Evolutionary conservation across 2,888 invertebrate genomes (phyloP), one percentile per base, ranked within the genome.

Genomic region (Xylota segnis): DNA sequence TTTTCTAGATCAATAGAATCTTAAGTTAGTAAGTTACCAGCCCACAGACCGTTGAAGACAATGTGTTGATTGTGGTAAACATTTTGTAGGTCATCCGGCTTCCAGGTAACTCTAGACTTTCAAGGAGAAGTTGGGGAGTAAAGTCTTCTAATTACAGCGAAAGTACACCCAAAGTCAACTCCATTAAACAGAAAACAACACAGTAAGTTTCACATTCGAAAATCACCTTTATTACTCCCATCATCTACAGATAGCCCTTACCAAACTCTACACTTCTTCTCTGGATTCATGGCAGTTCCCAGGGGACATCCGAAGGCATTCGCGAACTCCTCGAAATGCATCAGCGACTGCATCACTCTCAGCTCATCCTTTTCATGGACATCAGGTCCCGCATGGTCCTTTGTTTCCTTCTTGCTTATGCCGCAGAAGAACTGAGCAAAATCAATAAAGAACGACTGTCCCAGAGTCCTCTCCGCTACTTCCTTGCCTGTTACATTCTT

Each of bases 371-470:
- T 72, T 0, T 90, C 91, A 70, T 91, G 91, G 65, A 90, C 90
- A 88, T 90, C 89, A 0, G 40, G 58, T 0, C 18, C 4, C 1
- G 27, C 4, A 0, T 88, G 88, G 2, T 88, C 81, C 0, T 89
- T 65, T 5, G 88, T 87, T 12, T 89, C 88, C 23, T 91, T 91
- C 16, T 88, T 82, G 34, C 89, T 89, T 27, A 71, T 34, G 23
- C 91, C 90, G 56, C 91, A 91, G 14, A 91, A 91, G 74, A 91
- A 90, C 50, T 91, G 91, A 0, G 91, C 92, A 47, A 89, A 91
- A 66, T 89, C 90, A 5, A 91, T 89, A 58, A 91, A 91, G 75
- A 91, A 91, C 0, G 89, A 75, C 50, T 91, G 91, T 0, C 90
- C 75, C 7, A 75, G 37, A 4, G 75, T 1, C n/a, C 81, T 34